Evolutionary conservation across 1,140 invertebrate species (phyloP), one percentile per base, ranked within the genome.

Genomic region (Drosophila insularis): DNA sequence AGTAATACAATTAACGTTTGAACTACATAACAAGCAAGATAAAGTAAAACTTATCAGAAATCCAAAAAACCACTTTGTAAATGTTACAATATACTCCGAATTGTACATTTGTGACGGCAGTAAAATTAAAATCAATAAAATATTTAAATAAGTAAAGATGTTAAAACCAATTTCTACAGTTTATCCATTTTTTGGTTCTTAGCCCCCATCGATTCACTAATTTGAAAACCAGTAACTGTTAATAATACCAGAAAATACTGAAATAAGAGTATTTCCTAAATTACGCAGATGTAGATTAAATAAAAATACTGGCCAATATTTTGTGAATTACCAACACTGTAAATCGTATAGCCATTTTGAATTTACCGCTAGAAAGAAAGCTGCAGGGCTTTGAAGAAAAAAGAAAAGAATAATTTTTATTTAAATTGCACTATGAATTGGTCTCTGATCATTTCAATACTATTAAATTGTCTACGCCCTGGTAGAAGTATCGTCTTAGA

Each of bases 31-130:
- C 35, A 79, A 14, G 65, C 27, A 54, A 70, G 55, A 35, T 14
- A 11, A 55, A 68, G 35, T 32, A n/a, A 27, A 63, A 63, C 59
- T 23, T 21, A 19, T 7, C 32, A 50, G 39, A 58, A 62, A 68
- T 17, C 10, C 19, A 61, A 61, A 61, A 46, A 56, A 40, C 46
- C 73, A 86, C 81, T 86, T 87, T 86, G 82, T 87, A 86, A 86
- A 86, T 87, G 79, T 86, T 87, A 66, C 74, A 81, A 81, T 86
- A 84, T 85, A 85, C 81, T 69, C 81, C 55, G 55, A 55, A 86
- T 69, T 86, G 81, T 86, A 86, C 86, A 86, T 86, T 86, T 81
- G 75, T 63, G 37, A 37, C 31, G 17, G 14, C 14, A 58, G n/a
- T 31, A 35, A 56, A 74, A 75, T 68, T 75, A 75, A 75, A 75